Evolutionary conservation across 2,888 invertebrate genomes (phyloP), one percentile per base, ranked within the genome.

Genomic region (Hoplodrina blanda): DNA sequence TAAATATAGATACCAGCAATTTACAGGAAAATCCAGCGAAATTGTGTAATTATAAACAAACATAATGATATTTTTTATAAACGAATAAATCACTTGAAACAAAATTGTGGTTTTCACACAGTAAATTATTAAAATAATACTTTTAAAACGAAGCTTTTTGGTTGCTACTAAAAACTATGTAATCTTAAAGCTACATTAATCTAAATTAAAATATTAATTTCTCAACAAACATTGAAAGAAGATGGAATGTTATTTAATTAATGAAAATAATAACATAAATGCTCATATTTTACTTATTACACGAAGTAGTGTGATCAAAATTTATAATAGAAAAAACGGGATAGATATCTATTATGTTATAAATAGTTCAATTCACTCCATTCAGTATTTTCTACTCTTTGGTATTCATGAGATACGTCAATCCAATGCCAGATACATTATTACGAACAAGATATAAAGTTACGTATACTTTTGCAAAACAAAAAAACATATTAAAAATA

Each of bases 1-100:
- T 93, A 91, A 92, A 89, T 88, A 87, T n/a, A n/a, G n/a, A n/a
- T 89, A 91, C 72, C 91, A 91, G 91, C 81, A 87, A 91, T 91
- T 87, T 90, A 91, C 92, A 92, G 86, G 87, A 89, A 90, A 86
- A 83, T 80, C 80, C 88, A 88, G 90, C 85, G 76, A 85, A 80
- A 81, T 74, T 75, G 82, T 87, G 78, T 80, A 80, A 59, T 82
- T 68, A 57, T 63, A 73, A 73, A 78, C 49, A 60, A 83, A 77
- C 57, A 65, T 8, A n/a, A 79, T 68, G n/a, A 73, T 73, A 75
- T 77, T 46, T n/a, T 63, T 62, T 62, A 52, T 62, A 56, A 80
- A 80, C 41, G 19, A 80, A 75, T 49, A 76, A 78, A 73, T 64
- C 6, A 59, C 1, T 69, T 61, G 64, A 69, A 72, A 64, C 7